Percentiles rank a stretch among this genome's conserved stretches.
These are phyloP conservation scores for Ariolimax columbianus DNA, from an alignment of 2,888 invertebrate species.

Conservation along the genomic window DNA sequence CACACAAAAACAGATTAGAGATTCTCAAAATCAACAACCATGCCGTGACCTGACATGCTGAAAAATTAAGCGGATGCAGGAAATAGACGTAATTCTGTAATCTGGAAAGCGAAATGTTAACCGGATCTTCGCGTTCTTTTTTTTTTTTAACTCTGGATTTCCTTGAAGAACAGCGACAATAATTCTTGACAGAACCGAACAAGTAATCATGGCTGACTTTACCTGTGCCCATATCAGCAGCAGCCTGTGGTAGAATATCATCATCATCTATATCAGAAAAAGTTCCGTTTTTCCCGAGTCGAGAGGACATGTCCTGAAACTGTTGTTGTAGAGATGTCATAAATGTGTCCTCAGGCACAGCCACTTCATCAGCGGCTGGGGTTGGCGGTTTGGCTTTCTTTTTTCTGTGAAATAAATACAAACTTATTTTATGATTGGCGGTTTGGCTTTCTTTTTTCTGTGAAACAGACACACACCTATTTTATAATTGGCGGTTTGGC, in stretches of 20 bases:
- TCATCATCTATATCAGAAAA: conserved; percentile 44
- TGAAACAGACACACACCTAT: neutral
- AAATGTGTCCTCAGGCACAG: conserved; percentile 71
- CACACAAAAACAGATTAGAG: no score
- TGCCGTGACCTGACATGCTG: no score
- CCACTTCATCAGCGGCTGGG: conserved; percentile 69
- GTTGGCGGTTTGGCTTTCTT: conserved; percentile 11
- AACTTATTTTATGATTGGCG: neutral
- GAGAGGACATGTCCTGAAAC: conserved; percentile 65
- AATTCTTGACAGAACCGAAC: no score
- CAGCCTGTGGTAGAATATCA: conserved; percentile 74
- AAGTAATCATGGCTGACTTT: no score
- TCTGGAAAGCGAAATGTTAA: no score
- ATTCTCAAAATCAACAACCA: no score
- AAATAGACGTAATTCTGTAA: no score
- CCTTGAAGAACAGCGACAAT: no score
- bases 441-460: conserved; percentile 33
- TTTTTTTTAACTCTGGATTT: no score
- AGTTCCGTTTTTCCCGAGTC: conserved; percentile 46
- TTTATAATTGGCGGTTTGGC: neutral
- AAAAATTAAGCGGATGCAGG: no score
- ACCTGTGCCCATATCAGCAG: conserved; percentile 78
- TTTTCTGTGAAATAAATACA: conserved; percentile 28
- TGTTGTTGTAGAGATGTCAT: conserved; percentile 72
- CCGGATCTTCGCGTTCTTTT: no score